Conservation (phyloP, 2,797 vertebrate species). For the Fratercula arctica region DNA sequence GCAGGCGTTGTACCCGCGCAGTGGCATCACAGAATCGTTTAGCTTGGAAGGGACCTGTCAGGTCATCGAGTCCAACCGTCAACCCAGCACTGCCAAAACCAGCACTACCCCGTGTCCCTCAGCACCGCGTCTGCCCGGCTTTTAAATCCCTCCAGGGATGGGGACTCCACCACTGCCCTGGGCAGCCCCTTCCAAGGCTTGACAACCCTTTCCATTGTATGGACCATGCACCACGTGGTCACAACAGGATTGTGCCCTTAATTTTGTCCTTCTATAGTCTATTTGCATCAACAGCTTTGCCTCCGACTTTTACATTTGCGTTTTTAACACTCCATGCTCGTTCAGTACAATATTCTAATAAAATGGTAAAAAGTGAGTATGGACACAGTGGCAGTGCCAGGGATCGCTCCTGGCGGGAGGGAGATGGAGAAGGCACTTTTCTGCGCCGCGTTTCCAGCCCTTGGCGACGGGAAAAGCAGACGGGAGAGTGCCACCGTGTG, state of each 20-base stretch:
- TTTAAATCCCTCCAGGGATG: background rate
- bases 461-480: background rate
- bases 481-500: background rate
- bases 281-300: too few relatives aligned
- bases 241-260: too few relatives aligned
- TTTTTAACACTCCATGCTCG: background rate
- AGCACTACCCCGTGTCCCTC: background rate
- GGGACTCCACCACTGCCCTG: background rate
- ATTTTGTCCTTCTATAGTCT: background rate
- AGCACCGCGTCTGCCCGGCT: background rate
- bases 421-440: background rate
- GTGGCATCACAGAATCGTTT: background rate
- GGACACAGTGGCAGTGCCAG: background rate
- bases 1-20: too few relatives aligned
- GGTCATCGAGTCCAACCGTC: background rate
- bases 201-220: background rate
- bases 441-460: background rate
- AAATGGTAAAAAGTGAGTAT: background rate
- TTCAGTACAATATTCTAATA: background rate
- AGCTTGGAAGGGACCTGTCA: background rate
- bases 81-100: background rate
- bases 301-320: background rate
- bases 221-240: too few relatives aligned
- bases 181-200: background rate
- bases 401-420: background rate